Evolutionary conservation across 2,888 invertebrate genomes (phyloP).

Genomic region (Ceriagrion tenellum): DNA sequence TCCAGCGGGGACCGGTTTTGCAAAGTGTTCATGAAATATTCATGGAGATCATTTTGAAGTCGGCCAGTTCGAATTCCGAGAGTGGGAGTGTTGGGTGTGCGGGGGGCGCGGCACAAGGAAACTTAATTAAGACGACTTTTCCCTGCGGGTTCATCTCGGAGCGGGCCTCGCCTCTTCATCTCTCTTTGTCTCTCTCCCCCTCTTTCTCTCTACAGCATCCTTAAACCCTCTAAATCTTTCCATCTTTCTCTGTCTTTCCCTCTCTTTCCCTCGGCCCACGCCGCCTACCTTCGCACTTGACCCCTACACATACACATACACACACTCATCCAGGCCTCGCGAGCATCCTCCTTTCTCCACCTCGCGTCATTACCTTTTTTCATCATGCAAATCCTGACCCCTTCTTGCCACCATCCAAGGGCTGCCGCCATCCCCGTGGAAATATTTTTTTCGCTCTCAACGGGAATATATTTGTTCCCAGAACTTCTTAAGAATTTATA

Average conservation of each 20-base stretch:
- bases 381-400: background rate
- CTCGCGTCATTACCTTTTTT: background rate
- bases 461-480: no score
- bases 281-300: background rate
- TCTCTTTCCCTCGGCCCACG: background rate
- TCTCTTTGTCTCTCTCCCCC: background rate
- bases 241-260: background rate
- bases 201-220: background rate
- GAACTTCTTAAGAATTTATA: no score
- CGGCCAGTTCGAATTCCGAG: slow-evolving; percentile 59
- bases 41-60: slow-evolving; percentile 64
- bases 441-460: no score
- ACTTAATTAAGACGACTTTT: slow-evolving; percentile 66
- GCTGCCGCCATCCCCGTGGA: background rate
- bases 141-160: slow-evolving; percentile 32
- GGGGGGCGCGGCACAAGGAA: slow-evolving; percentile 24
- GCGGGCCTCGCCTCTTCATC: background rate
- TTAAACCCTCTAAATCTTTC: background rate
- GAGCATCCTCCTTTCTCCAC: background rate
- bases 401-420: background rate
- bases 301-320: no score
- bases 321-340: no score
- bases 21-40: slow-evolving; percentile 64
- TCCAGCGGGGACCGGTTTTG: slow-evolving; percentile 36
- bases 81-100: background rate